Conservation (phyloP, 2,888 invertebrate species). For the Polietes domitor region DNA sequence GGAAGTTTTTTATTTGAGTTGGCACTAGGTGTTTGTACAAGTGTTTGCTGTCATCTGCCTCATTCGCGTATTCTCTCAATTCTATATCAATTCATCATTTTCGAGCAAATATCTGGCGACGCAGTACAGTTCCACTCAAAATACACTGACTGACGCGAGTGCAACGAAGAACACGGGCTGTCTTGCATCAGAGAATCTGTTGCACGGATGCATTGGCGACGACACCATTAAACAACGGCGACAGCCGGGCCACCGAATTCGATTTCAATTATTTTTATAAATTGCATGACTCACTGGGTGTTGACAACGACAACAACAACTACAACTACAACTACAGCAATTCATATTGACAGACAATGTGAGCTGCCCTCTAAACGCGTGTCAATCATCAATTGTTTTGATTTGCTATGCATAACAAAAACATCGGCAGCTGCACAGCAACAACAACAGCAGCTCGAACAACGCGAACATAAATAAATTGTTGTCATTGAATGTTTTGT, state of each 20-base stretch:
- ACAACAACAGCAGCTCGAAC: conserved; percentile 19
- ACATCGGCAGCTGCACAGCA: conserved; percentile 18
- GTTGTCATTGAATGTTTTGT: conserved; percentile 24
- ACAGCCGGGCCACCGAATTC: conserved; percentile 35
- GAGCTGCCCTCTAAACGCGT: conserved; percentile 49
- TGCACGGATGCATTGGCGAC: background rate
- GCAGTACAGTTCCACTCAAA: background rate
- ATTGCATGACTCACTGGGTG: conserved; percentile 30
- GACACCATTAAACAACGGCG: conserved; percentile 7
- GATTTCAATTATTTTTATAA: conserved; percentile 58
- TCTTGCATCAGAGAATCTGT: background rate
- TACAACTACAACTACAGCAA: conserved; percentile 19
- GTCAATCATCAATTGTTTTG: conserved; percentile 60
- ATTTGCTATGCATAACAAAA: conserved; percentile 8
- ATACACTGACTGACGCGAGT: background rate
- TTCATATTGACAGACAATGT: conserved; percentile 31
- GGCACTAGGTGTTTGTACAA: conserved; percentile 18
- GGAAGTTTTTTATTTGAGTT: too few relatives aligned
- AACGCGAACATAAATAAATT: conserved; percentile 31
- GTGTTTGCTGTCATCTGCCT: background rate
- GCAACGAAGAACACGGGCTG: background rate
- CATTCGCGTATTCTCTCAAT: background rate
- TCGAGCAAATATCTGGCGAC: background rate
- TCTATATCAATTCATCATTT: background rate
- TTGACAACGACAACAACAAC: conserved; percentile 25